Base-by-base conservation (phyloP, 2,797 vertebrate genomes). In the Pristis pectinata region DNA sequence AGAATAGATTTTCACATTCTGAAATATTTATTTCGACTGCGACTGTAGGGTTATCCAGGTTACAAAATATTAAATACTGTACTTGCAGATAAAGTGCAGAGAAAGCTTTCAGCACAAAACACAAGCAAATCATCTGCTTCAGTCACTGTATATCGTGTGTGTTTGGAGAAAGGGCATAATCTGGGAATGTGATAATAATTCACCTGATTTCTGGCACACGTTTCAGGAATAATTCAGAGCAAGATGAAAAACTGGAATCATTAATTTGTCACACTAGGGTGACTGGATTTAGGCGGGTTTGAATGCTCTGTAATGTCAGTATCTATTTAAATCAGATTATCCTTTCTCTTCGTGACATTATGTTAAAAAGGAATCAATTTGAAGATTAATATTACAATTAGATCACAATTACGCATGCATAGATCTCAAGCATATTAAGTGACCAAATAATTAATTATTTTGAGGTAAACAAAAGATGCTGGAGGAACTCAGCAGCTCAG, bases 21-120 rank as follows among this genome's bases (percentile, higher is more conserved):
- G 34, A 89, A 89, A n/a, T 89, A 89, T n/a, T 89, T 89, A 89
- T n/a, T 89, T 89, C 53, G 30, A 6, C 85, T 19, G 56, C 34
- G 17, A 19, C 15, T 61, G 34, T 7, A 30, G 59, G 85, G 85
- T 89, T 89, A 61, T 61, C 85, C 17, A 89, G 3, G 56, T 59
- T 61, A 19, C 53, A n/a, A 61, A 27, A 61, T n/a, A 59, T 89
- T 61, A 59, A 15, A 56, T 61, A 37, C 85, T 17, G 56, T 61
- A 19, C 11, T 89, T 61, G n/a, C 59, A 34, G 53, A 89, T 87
- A 61, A 89, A 59, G 34, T 13, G 7, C 7, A 17, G 56, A 59
- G 59, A 89, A 61, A 15, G 34, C 34, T 61, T 59, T 5, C 30
- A 89, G 53, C 15, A 34, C 7, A 22, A 27, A 72, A 24, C 27